Base-by-base conservation (phyloP, 2,888 invertebrate species). In the Acrocera orbiculus region DNA sequence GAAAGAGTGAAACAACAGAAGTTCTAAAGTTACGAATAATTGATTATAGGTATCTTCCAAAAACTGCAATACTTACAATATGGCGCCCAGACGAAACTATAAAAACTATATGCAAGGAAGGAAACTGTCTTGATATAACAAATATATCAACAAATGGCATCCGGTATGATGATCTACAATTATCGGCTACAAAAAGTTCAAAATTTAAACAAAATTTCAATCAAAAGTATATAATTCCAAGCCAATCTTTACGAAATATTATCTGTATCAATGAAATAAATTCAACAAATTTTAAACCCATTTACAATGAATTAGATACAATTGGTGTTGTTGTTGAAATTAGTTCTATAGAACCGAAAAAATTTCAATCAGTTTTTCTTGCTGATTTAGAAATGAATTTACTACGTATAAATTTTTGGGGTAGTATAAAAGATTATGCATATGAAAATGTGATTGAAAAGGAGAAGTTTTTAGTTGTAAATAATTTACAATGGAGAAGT, bases 251-350 rank as follows among this genome's bases (percentile, higher is more conserved):
- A 61, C 58, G 70, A 41, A 57, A 42, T 15, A 65, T 62, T 36
- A 63, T 56, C 19, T 46, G 53, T n/a, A 64, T 75, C 35, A 53
- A 55, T 42, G 63, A 68, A 37, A 46, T 71, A 16, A 40, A 43
- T 5, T 44, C 49, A 13, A 32, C 43, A 13, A 50, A 47, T 26
- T 62, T 63, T 40, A 48, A 51, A 37, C 64, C 68, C 4, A 39
- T 51, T 8, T 75, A 72, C 48, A 69, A 70, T 39, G 83, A 83
- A 63, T 64, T 81, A 41, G 83, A 85, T 56, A 70, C 75, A 8
- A 67, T 74, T 4, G 83, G 82, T 2, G 46, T 79, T 3, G 64
- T 82, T 24, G 63, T 76, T 16, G 54, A 62, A 36, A 61, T 73
- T 23, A 43, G 17, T 30, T 19, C 16, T 17, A 56, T 56, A 38